Conservation (phyloP, 2,797 vertebrate genomes). For the Hippopotamyrus pictus region DNA sequence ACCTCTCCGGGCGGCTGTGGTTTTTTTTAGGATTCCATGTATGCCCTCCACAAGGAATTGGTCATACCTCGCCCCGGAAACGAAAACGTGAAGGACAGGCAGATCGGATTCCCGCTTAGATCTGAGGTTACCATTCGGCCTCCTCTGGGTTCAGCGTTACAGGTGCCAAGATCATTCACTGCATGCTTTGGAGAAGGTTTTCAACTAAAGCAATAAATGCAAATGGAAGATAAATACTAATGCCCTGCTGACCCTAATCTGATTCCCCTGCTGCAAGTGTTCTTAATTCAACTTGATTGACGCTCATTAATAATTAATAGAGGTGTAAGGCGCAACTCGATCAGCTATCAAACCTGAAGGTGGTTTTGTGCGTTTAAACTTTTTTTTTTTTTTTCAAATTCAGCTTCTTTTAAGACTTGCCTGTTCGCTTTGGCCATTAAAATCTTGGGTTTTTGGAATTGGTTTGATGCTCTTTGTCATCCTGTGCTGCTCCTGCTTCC, state of each 20-base stretch:
- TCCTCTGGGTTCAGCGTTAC: background rate
- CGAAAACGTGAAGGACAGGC: background rate
- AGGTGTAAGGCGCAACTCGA: constrained; percentile 1
- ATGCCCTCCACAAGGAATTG: background rate
- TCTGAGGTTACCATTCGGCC: background rate
- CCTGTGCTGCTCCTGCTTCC: background rate
- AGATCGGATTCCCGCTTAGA: background rate
- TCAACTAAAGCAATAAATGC: background rate
- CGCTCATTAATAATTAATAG: constrained; percentile 26
- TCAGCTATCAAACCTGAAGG: background rate
- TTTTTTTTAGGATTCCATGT: background rate
- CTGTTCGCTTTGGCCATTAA: constrained; percentile 23
- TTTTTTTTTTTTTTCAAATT: background rate
- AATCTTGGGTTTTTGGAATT: background rate
- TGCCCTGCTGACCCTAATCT: background rate
- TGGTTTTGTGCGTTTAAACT: background rate
- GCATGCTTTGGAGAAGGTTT: background rate
- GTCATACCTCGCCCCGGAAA: background rate
- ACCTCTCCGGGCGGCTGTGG: background rate
- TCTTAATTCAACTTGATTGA: constrained; percentile 22
- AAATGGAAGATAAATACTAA: background rate
- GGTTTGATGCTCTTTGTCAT: background rate
- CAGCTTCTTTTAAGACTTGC: constrained; percentile 2
- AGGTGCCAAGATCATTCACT: background rate
- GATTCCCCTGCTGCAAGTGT: constrained; percentile 15